Base-by-base conservation (phyloP, 1,140 invertebrate species). In the Temnothorax longispinosus region DNA sequence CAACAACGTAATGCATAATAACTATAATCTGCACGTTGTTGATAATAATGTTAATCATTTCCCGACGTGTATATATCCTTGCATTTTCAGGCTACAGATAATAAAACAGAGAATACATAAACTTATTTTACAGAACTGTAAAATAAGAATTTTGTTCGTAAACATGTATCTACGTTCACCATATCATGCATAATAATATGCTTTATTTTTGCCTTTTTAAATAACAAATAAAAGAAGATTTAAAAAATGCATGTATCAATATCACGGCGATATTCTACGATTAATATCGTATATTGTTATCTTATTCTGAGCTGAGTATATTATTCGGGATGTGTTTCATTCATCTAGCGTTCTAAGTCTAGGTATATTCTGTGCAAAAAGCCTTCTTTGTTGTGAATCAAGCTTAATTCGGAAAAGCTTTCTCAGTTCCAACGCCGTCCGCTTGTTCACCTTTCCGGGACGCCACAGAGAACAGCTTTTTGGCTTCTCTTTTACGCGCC, bases 401-500 rank as follows among this genome's bases (percentile, higher is more conserved):
- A 81, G 50, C 47, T 81, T 54, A 75, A 75, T 84, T 62, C 32
- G 44, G n/a, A 47, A 60, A 54, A 82, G 54, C 27, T 84, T n/a
- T 50, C 27, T 69, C 13, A 13, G 13, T 75, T 44, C 21, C 21
- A 38, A 32, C 32, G 11, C 10, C 62, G 71, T 74, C 47, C 74
- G 44, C 41, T 75, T 72, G 44, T 38, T 56, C 56, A 47, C 54
- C 50, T 74, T 54, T 71, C n/a, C 27, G 15, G 10, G 21, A 8
- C 41, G n/a, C 2, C 62, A 15, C 56, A 82, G 77, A 84, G 86
- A 90, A 44, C 88, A 47, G 77, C 80, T 90, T 90, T 89, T 88
- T 72, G 89, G 88, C 85, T 90, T 89, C 62, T 50, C 35, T 54
- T 56, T 75, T 75, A 50, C 47, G 32, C 38, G 18, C 32, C 56